These are phyloP conservation scores for Rhagonycha fulva DNA, from an alignment of 2,888 invertebrate species.

Conservation along the genomic window DNA sequence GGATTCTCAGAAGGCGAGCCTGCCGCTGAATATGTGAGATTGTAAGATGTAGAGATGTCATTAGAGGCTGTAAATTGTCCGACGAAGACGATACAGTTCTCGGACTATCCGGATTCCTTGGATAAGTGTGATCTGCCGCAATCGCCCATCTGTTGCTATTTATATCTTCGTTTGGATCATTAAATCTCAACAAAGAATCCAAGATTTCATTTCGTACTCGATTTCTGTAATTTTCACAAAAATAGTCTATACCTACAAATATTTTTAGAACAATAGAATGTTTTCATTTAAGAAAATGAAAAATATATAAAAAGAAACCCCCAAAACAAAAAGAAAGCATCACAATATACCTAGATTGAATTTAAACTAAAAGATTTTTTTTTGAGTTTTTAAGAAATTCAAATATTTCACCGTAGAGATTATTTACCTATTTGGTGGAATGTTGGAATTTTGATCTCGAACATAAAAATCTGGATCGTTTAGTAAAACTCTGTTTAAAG, in stretches of 20 bases:
- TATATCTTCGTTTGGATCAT: slow-evolving; percentile 14
- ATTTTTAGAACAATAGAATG: neutral
- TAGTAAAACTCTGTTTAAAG: slow-evolving; percentile 29
- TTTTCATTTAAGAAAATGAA: too few relatives aligned
- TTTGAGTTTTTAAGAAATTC: too few relatives aligned
- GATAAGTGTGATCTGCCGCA: slow-evolving; percentile 51
- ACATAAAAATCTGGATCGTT: slow-evolving; percentile 46
- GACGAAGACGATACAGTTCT: slow-evolving; percentile 24
- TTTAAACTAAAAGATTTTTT: too few relatives aligned
- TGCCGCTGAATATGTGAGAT: slow-evolving; percentile 52
- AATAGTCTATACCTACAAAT: neutral
- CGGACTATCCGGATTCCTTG: slow-evolving; percentile 35
- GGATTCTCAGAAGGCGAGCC: slow-evolving; percentile 48
- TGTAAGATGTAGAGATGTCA: slow-evolving; percentile 51
- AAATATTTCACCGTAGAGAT: neutral
- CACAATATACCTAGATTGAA: too few relatives aligned
- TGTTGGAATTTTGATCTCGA: slow-evolving; percentile 37
- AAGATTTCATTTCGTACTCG: slow-evolving; percentile 4
- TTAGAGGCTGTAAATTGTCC: slow-evolving; percentile 46
- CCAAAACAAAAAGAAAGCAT: neutral
- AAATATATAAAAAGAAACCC: too few relatives aligned
- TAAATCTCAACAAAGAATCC: slow-evolving; percentile 1
- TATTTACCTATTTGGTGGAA: slow-evolving; percentile 6
- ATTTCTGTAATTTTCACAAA: neutral
- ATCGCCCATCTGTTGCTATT: slow-evolving; percentile 19